A percentile compares a stretch with the other conserved stretches of the same genome.
Evolutionary conservation across 2,113 vertebrate genomes (phyloP).

Genomic region (Limanda limanda): DNA sequence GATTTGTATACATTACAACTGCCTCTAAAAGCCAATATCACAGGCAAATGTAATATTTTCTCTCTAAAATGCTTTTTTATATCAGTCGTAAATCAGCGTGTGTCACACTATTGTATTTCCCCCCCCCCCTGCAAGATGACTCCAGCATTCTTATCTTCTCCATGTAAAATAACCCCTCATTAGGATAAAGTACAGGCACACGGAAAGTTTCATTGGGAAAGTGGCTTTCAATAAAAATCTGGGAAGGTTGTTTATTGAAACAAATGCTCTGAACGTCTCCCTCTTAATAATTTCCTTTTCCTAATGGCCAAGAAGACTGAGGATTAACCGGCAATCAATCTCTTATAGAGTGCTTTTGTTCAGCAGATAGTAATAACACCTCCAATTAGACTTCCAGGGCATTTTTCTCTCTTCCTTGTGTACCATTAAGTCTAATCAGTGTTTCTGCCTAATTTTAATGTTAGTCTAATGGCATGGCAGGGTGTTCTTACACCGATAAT

Average conservation of each 20-base stretch:
- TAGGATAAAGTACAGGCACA: constrained; percentile 54
- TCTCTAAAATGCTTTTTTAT: constrained; percentile 63
- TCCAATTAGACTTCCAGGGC: constrained; percentile 52
- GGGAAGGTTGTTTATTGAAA: constrained; percentile 69
- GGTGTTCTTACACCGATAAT: constrained; percentile 33
- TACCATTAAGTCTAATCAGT: constrained; percentile 59
- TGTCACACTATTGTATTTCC: constrained; percentile 38
- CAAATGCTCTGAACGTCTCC: constrained; percentile 60
- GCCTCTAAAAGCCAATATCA: constrained; percentile 58
- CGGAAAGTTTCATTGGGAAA: constrained; percentile 62
- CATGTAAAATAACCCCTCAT: constrained; percentile 58
- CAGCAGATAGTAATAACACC: constrained; percentile 64
- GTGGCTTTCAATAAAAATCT: constrained; percentile 63
- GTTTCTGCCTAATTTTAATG: constrained; percentile 57
- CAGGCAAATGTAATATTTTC: constrained; percentile 57
- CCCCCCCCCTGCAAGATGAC: constrained; percentile 14
- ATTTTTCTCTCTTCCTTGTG: constrained; percentile 41
- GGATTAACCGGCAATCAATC: constrained; percentile 73
- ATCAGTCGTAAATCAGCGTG: constrained; percentile 58
- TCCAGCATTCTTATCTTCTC: constrained; percentile 31
- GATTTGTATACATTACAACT: constrained; percentile 63
- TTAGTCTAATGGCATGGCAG: constrained; percentile 22
- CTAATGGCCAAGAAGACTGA: constrained; percentile 71
- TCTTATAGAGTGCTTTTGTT: constrained; percentile 56
- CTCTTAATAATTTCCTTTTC: constrained; percentile 59